These are phyloP conservation scores for Heteromurus nitidus DNA, from an alignment of 2,888 invertebrate species.

Conservation along the genomic window DNA sequence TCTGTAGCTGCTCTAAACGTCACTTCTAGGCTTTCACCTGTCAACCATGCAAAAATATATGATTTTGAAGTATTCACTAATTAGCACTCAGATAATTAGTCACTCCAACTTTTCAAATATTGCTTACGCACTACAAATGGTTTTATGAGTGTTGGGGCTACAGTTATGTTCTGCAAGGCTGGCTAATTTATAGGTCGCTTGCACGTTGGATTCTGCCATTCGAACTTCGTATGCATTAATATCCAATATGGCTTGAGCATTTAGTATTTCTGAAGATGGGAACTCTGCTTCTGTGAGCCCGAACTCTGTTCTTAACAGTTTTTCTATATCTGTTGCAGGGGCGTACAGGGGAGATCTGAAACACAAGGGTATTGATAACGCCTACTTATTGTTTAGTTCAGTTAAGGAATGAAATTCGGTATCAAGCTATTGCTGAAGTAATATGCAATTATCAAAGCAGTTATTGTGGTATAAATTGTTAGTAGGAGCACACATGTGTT, in stretches of 20 bases:
- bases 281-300: conserved; percentile 43
- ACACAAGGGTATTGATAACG: background rate
- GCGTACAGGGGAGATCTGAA: conserved; percentile 62
- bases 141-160: conserved; percentile 70
- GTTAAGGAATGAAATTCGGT: too few relatives aligned
- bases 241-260: conserved; percentile 68
- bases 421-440: too few relatives aligned
- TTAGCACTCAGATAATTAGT: background rate
- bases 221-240: conserved; percentile 71
- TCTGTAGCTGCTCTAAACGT: conserved; percentile 70
- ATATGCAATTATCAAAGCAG: too few relatives aligned
- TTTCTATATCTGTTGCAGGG: conserved; percentile 54
- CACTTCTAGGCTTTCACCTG: conserved; percentile 63
- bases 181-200: conserved; percentile 67
- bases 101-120: background rate
- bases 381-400: background rate
- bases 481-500: background rate
- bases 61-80: background rate
- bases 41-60: background rate
- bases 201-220: conserved; percentile 65
- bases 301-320: conserved; percentile 57
- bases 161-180: conserved; percentile 73
- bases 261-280: conserved; percentile 63
- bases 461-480: background rate
- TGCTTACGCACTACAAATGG: conserved; percentile 66